Evolutionary conservation across 2,888 invertebrate species (phyloP).

Genomic region (Phengaris alcon): DNA sequence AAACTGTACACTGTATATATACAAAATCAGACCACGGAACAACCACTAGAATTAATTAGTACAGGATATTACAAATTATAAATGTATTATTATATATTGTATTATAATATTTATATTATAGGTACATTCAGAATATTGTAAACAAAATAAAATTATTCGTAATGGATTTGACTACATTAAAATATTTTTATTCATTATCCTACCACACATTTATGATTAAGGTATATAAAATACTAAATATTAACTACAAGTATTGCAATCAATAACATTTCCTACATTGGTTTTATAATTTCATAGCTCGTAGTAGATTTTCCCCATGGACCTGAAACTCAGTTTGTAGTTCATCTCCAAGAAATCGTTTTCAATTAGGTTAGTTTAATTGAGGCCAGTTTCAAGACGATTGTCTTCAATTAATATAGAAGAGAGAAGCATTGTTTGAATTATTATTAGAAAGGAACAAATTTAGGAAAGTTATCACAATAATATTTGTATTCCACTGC

Average conservation of each 20-base stretch:
- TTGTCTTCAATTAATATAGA: neutral
- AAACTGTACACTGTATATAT: no score
- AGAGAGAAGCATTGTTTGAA: neutral
- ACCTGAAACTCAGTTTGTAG: slow-evolving; percentile 4
- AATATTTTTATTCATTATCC: neutral
- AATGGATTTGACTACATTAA: neutral
- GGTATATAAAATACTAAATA: no score
- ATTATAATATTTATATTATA: no score
- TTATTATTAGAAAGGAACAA: neutral
- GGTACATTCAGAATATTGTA: neutral
- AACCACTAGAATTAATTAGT: neutral
- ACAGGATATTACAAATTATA: neutral
- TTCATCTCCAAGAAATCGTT: slow-evolving; percentile 13
- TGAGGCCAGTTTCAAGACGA: neutral
- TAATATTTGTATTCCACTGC: no score
- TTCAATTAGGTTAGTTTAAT: slow-evolving; percentile 17
- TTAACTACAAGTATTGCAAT: neutral
- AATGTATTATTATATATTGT: no score
- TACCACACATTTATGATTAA: neutral
- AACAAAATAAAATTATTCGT: neutral
- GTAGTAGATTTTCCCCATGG: neutral
- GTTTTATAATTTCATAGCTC: neutral
- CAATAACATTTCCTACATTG: neutral
- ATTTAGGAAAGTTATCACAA: neutral
- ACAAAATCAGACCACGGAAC: no score